A percentile compares a stretch with the other conserved stretches of the same genome.
These are phyloP conservation scores for Erynnis tages DNA, from an alignment of 2,888 invertebrate species.

Conservation along the genomic window DNA sequence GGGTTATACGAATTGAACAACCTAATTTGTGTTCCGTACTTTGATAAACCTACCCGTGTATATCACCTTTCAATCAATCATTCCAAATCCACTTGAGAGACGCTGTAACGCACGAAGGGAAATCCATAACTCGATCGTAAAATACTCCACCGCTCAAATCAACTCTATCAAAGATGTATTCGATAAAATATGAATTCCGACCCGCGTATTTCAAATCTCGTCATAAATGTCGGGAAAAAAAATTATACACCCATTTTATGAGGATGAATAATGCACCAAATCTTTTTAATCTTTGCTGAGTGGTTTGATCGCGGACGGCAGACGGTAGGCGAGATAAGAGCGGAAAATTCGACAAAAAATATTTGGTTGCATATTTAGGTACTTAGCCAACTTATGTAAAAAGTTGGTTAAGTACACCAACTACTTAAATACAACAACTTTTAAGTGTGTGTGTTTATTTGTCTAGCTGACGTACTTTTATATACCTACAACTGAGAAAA, in stretches of 20 bases:
- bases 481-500: no score
- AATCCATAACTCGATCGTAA: conserved; percentile 25
- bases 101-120: conserved; percentile 6
- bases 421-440: no score
- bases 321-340: not conserved
- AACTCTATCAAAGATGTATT: conserved; percentile 28
- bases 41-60: no score
- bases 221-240: conserved; percentile 28
- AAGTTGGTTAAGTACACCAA: no score
- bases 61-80: conserved; percentile 11
- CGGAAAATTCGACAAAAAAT: not conserved
- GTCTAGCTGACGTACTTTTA: no score
- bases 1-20: no score
- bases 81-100: not conserved
- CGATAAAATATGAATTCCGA: conserved; percentile 27
- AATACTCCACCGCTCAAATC: conserved; percentile 27
- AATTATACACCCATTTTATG: conserved; percentile 31
- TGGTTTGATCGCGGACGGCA: not conserved
- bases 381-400: no score
- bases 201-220: conserved; percentile 28
- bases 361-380: no score
- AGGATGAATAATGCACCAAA: conserved; percentile 45
- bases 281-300: conserved; percentile 28
- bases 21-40: no score
- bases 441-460: no score